phyloP scores from a whole-genome alignment of 2,113 vertebrate genomes.

The Willisornis vidua region DNA sequence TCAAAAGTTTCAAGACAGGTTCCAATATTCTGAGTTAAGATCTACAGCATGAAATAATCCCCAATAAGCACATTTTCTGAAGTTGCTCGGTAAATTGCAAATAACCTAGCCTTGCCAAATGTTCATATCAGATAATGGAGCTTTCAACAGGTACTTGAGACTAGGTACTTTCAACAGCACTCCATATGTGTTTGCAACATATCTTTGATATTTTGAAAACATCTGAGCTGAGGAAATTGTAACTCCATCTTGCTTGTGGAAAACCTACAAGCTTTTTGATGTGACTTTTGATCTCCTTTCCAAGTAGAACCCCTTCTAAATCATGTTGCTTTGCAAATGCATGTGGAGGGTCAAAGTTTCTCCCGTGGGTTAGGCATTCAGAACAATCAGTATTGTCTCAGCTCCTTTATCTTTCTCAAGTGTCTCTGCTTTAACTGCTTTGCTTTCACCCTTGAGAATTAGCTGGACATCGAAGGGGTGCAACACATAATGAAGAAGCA shows the following conservation, averaged over 20 bases:
- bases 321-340: background rate
- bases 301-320: background rate
- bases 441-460: background rate
- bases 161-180: background rate
- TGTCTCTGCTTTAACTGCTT: background rate
- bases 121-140: background rate
- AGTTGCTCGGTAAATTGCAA: background rate
- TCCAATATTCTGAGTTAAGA: background rate
- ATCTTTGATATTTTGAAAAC: conserved; percentile 3
- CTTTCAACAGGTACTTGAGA: background rate
- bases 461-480: background rate
- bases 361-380: background rate
- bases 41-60: background rate
- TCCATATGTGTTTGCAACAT: background rate
- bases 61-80: background rate
- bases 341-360: background rate
- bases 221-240: background rate
- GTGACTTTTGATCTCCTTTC: background rate
- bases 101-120: background rate
- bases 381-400: background rate
- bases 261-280: background rate
- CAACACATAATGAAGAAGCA: background rate
- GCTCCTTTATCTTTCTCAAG: background rate
- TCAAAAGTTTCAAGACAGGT: background rate
- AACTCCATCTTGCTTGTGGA: background rate